Evolutionary conservation across 2,888 invertebrate genomes (phyloP).

Genomic region (Thereva unica): DNA sequence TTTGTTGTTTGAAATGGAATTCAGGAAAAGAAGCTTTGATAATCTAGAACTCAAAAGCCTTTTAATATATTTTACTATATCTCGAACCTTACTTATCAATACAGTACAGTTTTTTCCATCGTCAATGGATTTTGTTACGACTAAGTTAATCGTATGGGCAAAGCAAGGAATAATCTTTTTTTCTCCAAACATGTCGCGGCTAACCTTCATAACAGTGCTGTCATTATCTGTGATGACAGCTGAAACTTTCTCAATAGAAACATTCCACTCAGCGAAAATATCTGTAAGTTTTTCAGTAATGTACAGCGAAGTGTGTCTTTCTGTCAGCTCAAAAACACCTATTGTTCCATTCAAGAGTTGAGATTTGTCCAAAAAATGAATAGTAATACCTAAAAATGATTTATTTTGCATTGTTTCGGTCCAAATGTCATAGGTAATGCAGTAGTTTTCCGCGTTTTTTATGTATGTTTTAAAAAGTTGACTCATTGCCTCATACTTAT

Average conservation of each 20-base stretch:
- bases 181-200: constrained; percentile 30
- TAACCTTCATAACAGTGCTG: constrained; percentile 31
- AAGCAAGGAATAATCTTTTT: constrained; percentile 38
- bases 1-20: not conserved
- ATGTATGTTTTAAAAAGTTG: constrained; percentile 32
- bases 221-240: constrained; percentile 36
- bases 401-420: constrained; percentile 37
- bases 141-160: constrained; percentile 36
- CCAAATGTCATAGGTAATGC: constrained; percentile 38
- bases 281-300: too few relatives aligned
- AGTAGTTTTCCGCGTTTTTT: constrained; percentile 30
- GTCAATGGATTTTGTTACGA: constrained; percentile 29
- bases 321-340: constrained; percentile 18
- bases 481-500: constrained; percentile 35
- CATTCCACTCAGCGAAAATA: constrained; percentile 21
- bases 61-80: constrained; percentile 37
- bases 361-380: constrained; percentile 18
- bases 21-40: constrained; percentile 38
- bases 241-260: constrained; percentile 27
- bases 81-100: constrained; percentile 36
- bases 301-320: too few relatives aligned
- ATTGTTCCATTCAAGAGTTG: constrained; percentile 14
- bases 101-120: constrained; percentile 20
- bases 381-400: too few relatives aligned
- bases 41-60: constrained; percentile 38